Evolutionary conservation across 2,888 invertebrate genomes (phyloP), one percentile per base, ranked within the genome.

Genomic region (Galerucella nymphaeae): DNA sequence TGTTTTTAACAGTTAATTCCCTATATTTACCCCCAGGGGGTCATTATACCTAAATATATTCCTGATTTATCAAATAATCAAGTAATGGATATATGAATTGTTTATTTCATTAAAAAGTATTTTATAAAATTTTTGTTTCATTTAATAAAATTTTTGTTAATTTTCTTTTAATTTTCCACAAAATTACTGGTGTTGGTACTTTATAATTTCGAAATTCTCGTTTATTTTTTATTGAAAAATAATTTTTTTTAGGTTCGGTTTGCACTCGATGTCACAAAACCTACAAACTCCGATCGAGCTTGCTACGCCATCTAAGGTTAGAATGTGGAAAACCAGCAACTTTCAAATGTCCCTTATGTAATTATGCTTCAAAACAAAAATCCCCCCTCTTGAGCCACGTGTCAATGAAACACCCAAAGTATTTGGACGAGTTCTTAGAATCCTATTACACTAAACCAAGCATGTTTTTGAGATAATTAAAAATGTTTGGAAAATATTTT

Each of bases 181-280:
- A 18, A 0, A 68, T 50, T n/a, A n/a, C 16, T 76, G 77, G 20
- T 53, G 53, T n/a, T 70, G 73, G 50, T 63, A 64, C n/a, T 77
- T 74, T 58, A 74, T 76, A 72, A 71, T 75, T 57, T 70, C 68
- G 41, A 70, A 67, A 41, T 92, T 93, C 18, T 89, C 93, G 80
- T 89, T 91, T 82, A 89, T 93, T 81, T 94, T 94, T 83, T 87
- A 90, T 66, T 16, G 10, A 18, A 23, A 16, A 18, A 64, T 20
- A 23, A 64, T 62, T n/a, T 41, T 53, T 53, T 62, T 62, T 48
- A 72, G 72, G 30, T 5, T 59, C 65, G 20, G 20, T 41, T 4
- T 77, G 77, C 38, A 18, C 61, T 4, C 66, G 68, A 14, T 77
- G 77, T 45, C 42, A 55, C 20, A 77, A 77, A 53, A n/a, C 59